Percentiles rank a stretch among this genome's conserved stretches.
Conservation (phyloP, 1,140 invertebrate genomes). For the Apolygus lucorum region DNA sequence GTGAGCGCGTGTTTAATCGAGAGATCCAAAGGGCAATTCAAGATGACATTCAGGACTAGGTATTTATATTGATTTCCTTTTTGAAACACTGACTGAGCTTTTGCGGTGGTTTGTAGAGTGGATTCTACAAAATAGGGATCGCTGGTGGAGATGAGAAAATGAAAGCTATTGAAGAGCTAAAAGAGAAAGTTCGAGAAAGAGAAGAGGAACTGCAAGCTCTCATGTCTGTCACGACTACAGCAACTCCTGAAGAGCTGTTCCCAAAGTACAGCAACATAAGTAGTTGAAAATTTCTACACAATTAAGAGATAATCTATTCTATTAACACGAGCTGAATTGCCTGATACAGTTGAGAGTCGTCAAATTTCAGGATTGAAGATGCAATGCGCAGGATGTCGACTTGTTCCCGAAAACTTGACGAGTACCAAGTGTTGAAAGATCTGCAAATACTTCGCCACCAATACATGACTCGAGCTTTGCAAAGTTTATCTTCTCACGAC, state of each 20-base stretch:
- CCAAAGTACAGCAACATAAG: no score
- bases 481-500: not conserved
- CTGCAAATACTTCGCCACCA: not conserved
- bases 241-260: not conserved
- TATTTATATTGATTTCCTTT: no score
- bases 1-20: no score
- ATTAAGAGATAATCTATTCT: no score
- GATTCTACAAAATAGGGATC: slow-evolving; percentile 12
- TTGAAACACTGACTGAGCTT: no score
- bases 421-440: slow-evolving; percentile 1
- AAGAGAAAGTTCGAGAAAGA: slow-evolving; percentile 11
- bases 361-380: not conserved
- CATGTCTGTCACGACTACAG: slow-evolving; percentile 17
- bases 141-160: slow-evolving; percentile 7
- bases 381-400: slow-evolving; percentile 3
- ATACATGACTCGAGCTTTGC: not conserved
- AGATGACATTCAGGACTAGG: no score
- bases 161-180: slow-evolving; percentile 18
- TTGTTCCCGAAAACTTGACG: slow-evolving; percentile 1
- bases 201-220: slow-evolving; percentile 9
- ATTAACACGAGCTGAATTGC: no score
- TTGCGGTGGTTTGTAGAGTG: slow-evolving; percentile 5
- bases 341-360: not conserved
- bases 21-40: no score
- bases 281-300: no score